phyloP scores from a whole-genome alignment of 1,140 invertebrate genomes.

The Lysiphlebus fabarum region DNA sequence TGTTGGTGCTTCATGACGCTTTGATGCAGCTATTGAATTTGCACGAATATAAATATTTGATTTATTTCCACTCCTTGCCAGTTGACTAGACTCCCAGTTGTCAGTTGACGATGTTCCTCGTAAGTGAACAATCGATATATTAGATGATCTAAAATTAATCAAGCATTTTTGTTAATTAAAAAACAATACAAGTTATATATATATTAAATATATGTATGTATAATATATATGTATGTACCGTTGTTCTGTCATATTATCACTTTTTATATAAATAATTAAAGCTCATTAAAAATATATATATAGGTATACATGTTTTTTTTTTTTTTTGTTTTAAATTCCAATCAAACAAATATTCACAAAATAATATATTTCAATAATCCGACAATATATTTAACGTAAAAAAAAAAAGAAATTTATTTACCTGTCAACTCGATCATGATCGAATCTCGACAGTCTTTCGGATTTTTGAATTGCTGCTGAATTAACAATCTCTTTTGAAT shows the following conservation, averaged over 20 bases:
- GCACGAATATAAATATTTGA: conserved; percentile 41
- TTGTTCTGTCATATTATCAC: background rate
- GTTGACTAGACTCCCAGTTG: conserved; percentile 53
- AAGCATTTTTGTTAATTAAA: background rate
- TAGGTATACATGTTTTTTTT: too few relatives aligned
- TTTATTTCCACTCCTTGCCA: conserved; percentile 33
- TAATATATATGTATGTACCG: too few relatives aligned
- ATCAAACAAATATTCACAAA: conserved; percentile 3
- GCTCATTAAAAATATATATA: too few relatives aligned
- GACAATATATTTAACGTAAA: background rate
- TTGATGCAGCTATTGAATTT: conserved; percentile 44
- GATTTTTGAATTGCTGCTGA: conserved; percentile 18
- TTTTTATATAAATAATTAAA: background rate
- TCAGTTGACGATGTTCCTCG: conserved; percentile 57
- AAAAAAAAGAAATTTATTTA: conserved; percentile 6
- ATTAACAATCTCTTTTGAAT: conserved; percentile 42
- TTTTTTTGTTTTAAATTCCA: too few relatives aligned
- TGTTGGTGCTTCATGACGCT: conserved; percentile 40
- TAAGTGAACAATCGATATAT: conserved; percentile 59
- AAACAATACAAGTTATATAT: too few relatives aligned
- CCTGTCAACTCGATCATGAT: conserved; percentile 25
- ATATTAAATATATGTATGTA: too few relatives aligned
- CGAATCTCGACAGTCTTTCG: conserved; percentile 9
- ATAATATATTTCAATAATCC: background rate
- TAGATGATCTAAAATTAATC: conserved; percentile 55